A percentile compares a stretch with the other conserved stretches of the same genome.
Conservation (phyloP, 2,888 invertebrate genomes). For the Sericinus montela region DNA sequence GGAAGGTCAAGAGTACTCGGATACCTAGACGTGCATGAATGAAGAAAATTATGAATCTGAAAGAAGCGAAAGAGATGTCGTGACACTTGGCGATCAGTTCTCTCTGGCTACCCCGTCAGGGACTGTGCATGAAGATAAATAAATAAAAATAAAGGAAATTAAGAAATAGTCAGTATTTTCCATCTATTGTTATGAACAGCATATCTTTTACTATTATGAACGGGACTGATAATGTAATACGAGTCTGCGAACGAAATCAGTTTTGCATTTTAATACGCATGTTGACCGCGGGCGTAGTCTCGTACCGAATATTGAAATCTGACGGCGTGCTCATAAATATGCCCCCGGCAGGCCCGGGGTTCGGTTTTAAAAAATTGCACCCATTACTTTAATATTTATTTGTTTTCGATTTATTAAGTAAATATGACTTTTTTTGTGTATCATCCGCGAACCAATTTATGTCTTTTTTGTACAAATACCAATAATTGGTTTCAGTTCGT, state of each 20-base stretch:
- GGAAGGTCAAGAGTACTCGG: too few relatives aligned
- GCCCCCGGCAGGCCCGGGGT: constrained; percentile 19
- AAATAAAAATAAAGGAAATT: too few relatives aligned
- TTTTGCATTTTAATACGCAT: constrained; percentile 21
- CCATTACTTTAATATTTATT: constrained; percentile 18
- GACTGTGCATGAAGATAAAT: too few relatives aligned
- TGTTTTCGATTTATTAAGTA: constrained; percentile 15
- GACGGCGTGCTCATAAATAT: constrained; percentile 27
- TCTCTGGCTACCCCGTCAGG: too few relatives aligned
- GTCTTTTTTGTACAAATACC: neutral
- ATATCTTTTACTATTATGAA: neutral
- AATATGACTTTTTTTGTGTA: constrained; percentile 5
- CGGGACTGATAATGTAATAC: neutral
- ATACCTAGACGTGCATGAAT: too few relatives aligned
- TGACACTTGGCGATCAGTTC: too few relatives aligned
- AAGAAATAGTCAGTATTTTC: too few relatives aligned
- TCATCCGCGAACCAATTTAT: neutral
- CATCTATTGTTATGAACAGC: too few relatives aligned
- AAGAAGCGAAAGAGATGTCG: too few relatives aligned
- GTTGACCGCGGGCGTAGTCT: constrained; percentile 16
- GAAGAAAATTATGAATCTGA: too few relatives aligned
- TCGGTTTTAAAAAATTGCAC: constrained; percentile 9
- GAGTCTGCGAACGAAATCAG: constrained; percentile 13
- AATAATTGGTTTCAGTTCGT: neutral
- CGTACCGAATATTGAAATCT: constrained; percentile 24